Conservation (phyloP, 2,888 invertebrate genomes). For the Diloba caeruleocephala region DNA sequence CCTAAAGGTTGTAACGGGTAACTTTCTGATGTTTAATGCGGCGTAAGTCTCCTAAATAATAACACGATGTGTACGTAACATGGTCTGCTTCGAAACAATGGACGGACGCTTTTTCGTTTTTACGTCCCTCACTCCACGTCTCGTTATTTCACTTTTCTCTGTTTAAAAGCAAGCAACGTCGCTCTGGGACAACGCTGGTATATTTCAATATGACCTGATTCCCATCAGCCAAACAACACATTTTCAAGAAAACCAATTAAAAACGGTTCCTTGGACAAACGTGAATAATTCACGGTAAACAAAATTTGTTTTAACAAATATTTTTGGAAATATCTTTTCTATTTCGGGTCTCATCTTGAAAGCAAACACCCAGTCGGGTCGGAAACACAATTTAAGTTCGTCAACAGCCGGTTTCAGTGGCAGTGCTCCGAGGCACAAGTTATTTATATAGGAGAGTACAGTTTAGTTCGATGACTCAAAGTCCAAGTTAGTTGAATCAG, state of each 20-base stretch:
- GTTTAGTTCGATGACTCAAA: slow-evolving; percentile 48
- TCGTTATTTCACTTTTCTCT: slow-evolving; percentile 33
- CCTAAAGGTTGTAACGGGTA: slow-evolving; percentile 46
- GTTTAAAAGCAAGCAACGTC: too few species aligned
- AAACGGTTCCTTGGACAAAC: slow-evolving; percentile 30
- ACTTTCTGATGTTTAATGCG: slow-evolving; percentile 50
- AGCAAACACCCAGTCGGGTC: slow-evolving; percentile 66
- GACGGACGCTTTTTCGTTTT: slow-evolving; percentile 36
- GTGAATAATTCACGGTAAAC: slow-evolving; percentile 52
- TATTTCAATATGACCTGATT: slow-evolving; percentile 19
- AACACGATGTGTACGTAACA: slow-evolving; percentile 31
- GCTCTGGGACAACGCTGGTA: too few species aligned
- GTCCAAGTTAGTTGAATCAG: slow-evolving; percentile 58
- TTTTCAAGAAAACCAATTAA: slow-evolving; percentile 43
- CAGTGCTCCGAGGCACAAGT: slow-evolving; percentile 56
- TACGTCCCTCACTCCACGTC: slow-evolving; percentile 39
- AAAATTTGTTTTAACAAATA: slow-evolving; percentile 61
- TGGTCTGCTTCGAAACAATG: slow-evolving; percentile 41
- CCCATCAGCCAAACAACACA: slow-evolving; percentile 15
- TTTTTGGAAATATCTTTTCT: slow-evolving; percentile 61
- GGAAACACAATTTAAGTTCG: slow-evolving; percentile 82
- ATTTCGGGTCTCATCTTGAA: slow-evolving; percentile 64
- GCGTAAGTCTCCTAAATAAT: slow-evolving; percentile 51
- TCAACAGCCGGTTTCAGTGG: slow-evolving; percentile 70
- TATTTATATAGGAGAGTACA: slow-evolving; percentile 61